Percentiles rank a stretch among this genome's conserved stretches.
Conservation (phyloP, 2,888 invertebrate genomes). For the Plusia festucae region DNA sequence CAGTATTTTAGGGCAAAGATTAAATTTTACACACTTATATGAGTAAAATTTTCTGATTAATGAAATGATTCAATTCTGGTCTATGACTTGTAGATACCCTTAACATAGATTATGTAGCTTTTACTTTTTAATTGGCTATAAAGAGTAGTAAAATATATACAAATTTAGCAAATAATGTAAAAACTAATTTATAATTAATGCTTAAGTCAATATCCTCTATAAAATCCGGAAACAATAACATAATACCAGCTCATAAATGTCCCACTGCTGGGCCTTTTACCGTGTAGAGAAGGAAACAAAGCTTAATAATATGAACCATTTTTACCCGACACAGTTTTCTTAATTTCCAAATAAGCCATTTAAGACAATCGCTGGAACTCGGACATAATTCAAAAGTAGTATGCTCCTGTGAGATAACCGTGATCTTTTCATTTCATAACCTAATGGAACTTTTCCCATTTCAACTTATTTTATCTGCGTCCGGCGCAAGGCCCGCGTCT, state of each 20-base stretch:
- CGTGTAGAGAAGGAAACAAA: too few species aligned
- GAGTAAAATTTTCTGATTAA: too few species aligned
- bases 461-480: slow-evolving; percentile 80
- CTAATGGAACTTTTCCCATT: slow-evolving; percentile 87
- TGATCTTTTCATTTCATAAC: slow-evolving; percentile 86
- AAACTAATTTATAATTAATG: too few species aligned
- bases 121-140: neutral
- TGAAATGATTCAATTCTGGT: too few species aligned
- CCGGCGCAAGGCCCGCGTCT: slow-evolving; percentile 58
- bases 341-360: slow-evolving; percentile 52
- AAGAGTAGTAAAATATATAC: neutral
- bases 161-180: too few species aligned
- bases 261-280: too few species aligned
- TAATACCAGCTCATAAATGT: too few species aligned
- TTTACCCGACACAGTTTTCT: slow-evolving; percentile 6
- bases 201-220: too few species aligned
- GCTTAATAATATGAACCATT: neutral
- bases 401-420: slow-evolving; percentile 77
- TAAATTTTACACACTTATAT: too few species aligned
- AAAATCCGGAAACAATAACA: too few species aligned
- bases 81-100: too few species aligned
- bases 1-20: neutral
- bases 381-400: slow-evolving; percentile 81
- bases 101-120: too few species aligned
- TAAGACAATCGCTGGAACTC: slow-evolving; percentile 67